Evolutionary conservation across 2,113 vertebrate genomes (phyloP).

Genomic region (Oncorhynchus kisutch): DNA sequence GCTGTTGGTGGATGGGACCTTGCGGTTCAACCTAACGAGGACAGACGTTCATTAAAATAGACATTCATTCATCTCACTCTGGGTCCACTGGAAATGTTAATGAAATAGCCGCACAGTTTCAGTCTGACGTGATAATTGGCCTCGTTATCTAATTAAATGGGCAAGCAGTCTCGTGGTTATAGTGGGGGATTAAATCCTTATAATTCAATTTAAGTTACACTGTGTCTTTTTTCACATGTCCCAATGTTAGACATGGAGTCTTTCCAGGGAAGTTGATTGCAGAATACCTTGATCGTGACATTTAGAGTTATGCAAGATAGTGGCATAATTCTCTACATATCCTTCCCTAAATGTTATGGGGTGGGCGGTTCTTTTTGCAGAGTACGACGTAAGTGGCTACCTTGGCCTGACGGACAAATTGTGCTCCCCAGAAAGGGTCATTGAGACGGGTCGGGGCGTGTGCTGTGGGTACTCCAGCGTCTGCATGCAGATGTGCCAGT

Average conservation of each 20-base stretch:
- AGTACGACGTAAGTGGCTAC: constrained; percentile 59
- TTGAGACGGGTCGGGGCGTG: constrained; percentile 50
- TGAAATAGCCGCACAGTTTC: background rate
- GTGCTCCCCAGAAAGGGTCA: constrained; percentile 48
- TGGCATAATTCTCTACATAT: background rate
- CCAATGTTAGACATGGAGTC: constrained; percentile 6
- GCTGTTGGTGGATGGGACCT: background rate
- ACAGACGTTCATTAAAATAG: constrained; percentile 4
- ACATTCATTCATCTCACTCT: constrained; percentile 15
- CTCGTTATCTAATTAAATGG: constrained; percentile 8
- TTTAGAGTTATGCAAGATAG: background rate
- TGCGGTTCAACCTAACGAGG: background rate
- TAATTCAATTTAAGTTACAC: constrained; percentile 7
- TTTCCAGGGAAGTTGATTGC: constrained; percentile 8
- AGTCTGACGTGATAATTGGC: background rate
- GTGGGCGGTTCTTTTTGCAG: constrained; percentile 24
- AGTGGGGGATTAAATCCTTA: constrained; percentile 16
- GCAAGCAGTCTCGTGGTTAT: background rate
- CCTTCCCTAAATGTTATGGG: background rate
- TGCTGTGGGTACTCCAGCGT: constrained; percentile 63
- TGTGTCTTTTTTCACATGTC: background rate
- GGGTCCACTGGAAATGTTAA: constrained; percentile 4
- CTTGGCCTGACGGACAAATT: constrained; percentile 56
- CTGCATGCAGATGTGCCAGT: constrained; percentile 66
- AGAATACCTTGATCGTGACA: background rate